Conservation (phyloP, 2,797 vertebrate genomes). For the Aplochiton taeniatus region DNA sequence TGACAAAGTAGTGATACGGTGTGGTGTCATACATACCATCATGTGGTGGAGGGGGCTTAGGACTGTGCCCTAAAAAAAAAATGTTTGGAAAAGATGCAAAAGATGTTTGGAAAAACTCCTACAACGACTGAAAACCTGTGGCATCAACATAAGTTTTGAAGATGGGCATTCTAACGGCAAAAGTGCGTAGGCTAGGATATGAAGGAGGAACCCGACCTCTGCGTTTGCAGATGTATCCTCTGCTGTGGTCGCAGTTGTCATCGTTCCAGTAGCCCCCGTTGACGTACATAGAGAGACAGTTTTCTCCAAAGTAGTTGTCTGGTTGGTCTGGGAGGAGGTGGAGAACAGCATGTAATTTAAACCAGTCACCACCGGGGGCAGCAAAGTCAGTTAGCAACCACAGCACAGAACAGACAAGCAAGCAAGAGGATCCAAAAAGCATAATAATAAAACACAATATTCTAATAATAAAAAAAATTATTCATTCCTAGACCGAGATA, state of each 20-base stretch:
- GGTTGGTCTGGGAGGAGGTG: slow-evolving; percentile 68
- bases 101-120: too few relatives aligned
- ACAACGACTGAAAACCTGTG: too few relatives aligned
- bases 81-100: too few relatives aligned
- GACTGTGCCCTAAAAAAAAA: slow-evolving; percentile 66
- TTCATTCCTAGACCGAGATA: too few relatives aligned
- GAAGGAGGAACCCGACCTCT: slow-evolving; percentile 55
- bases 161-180: too few relatives aligned
- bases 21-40: slow-evolving; percentile 63
- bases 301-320: slow-evolving; percentile 70
- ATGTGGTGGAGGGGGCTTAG: slow-evolving; percentile 75
- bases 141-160: too few relatives aligned
- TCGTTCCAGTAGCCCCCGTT: slow-evolving; percentile 79
- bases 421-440: too few relatives aligned
- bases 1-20: too few relatives aligned
- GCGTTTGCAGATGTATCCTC: slow-evolving; percentile 80
- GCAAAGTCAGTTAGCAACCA: too few relatives aligned
- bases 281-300: slow-evolving; percentile 75
- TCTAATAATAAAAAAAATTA: too few relatives aligned
- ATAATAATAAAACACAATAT: too few relatives aligned
- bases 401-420: too few relatives aligned
- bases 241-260: slow-evolving; percentile 70
- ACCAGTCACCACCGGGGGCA: background rate
- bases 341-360: background rate
- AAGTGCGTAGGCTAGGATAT: background rate